Conservation (phyloP, 2,888 invertebrate genomes). For the Steinernema carpocapsae region DNA sequence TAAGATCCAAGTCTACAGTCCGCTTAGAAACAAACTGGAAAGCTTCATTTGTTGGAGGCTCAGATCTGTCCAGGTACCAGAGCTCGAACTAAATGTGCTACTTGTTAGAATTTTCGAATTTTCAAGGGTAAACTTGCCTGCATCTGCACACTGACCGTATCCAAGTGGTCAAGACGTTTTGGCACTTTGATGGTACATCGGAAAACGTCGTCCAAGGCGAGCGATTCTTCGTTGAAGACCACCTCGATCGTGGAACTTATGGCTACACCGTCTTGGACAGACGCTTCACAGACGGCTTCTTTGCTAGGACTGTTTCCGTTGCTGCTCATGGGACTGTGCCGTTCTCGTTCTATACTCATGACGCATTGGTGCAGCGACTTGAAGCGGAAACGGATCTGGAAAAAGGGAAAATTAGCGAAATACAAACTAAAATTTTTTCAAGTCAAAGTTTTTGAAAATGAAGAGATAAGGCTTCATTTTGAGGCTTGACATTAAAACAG, state of each 20-base stretch:
- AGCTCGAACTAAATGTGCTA: conserved; percentile 44
- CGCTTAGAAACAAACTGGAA: conserved; percentile 45
- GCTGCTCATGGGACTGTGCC: conserved; percentile 8
- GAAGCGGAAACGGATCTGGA: conserved; percentile 42
- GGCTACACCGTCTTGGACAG: conserved; percentile 28
- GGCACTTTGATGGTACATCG: conserved; percentile 40
- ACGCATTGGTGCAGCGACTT: conserved; percentile 39
- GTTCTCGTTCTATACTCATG: conserved; percentile 37
- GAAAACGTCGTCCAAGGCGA: conserved; percentile 42
- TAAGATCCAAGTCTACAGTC: conserved; percentile 35
- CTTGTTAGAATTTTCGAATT: neutral
- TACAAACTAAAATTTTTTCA: no score
- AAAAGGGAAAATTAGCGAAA: neutral
- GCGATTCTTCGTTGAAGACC: conserved; percentile 44
- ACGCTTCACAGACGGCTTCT: conserved; percentile 19
- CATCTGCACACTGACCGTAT: conserved; percentile 39
- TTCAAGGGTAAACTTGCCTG: conserved; percentile 40
- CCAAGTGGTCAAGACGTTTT: conserved; percentile 43
- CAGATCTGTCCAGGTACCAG: conserved; percentile 46
- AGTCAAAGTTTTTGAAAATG: no score
- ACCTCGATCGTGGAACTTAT: conserved; percentile 40
- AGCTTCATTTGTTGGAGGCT: conserved; percentile 38
- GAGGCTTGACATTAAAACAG: no score
- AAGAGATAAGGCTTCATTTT: no score
- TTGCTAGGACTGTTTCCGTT: conserved; percentile 7